These are phyloP conservation scores for Plotosus lineatus DNA, from an alignment of 2,113 vertebrate species.

Conservation along the genomic window DNA sequence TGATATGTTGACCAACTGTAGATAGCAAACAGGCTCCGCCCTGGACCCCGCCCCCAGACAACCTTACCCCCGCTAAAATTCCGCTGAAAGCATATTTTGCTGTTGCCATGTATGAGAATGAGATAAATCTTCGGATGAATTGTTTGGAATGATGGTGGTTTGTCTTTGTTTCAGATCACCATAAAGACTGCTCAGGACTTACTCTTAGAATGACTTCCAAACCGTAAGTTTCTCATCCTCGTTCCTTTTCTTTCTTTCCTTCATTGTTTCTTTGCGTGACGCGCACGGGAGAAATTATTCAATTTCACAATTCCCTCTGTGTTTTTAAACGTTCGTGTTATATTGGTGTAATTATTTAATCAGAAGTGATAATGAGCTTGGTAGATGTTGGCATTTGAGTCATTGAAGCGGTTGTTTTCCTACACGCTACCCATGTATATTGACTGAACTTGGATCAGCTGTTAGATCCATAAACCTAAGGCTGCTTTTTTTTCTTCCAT, in stretches of 20 bases:
- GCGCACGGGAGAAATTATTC: not conserved
- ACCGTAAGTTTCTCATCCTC: constrained; percentile 76
- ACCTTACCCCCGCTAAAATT: no score
- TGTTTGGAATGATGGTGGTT: not conserved
- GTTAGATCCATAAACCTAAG: constrained; percentile 12
- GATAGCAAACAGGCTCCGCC: no score
- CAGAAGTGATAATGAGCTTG: constrained; percentile 11
- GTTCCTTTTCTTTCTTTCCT: not conserved
- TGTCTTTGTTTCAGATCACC: constrained; percentile 79
- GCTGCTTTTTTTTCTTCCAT: not conserved
- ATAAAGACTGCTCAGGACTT: constrained; percentile 93
- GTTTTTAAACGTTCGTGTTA: not conserved
- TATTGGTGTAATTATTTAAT: not conserved
- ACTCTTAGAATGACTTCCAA: constrained; percentile 87
- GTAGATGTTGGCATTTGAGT: not conserved
- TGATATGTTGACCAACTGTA: no score
- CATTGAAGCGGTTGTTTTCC: constrained; percentile 20
- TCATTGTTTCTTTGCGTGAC: not conserved
- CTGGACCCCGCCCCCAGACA: no score
- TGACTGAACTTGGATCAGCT: not conserved
- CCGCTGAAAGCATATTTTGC: no score
- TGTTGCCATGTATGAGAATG: no score
- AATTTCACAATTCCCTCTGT: not conserved
- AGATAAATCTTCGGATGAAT: not conserved
- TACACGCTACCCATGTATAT: constrained; percentile 15